phyloP scores from a whole-genome alignment of 1,140 invertebrate genomes.

The Teleogryllus occipitalis region DNA sequence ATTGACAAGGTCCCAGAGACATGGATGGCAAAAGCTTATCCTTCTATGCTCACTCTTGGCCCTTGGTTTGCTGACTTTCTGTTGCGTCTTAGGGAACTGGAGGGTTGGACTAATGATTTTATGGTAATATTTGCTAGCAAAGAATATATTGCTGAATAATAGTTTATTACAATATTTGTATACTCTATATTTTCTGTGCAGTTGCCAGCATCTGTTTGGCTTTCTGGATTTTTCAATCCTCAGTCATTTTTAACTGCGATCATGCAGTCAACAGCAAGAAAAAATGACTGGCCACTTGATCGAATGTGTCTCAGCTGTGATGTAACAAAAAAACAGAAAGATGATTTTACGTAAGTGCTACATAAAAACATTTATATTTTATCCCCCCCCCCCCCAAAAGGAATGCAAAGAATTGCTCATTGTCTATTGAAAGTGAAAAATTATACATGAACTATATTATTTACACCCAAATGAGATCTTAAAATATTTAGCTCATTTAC shows the following conservation, averaged over 20 bases:
- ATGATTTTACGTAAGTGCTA: slow-evolving; percentile 63
- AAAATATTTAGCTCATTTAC: too few relatives aligned
- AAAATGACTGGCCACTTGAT: slow-evolving; percentile 91
- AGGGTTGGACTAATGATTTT: slow-evolving; percentile 72
- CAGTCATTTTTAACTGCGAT: slow-evolving; percentile 94
- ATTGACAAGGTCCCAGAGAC: slow-evolving; percentile 76
- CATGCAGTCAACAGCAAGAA: slow-evolving; percentile 91
- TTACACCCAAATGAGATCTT: too few relatives aligned
- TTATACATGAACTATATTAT: too few relatives aligned
- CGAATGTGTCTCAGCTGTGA: slow-evolving; percentile 93
- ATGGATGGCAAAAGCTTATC: slow-evolving; percentile 82
- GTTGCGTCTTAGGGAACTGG: slow-evolving; percentile 64
- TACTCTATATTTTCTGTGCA: slow-evolving; percentile 28
- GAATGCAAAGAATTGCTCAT: background rate
- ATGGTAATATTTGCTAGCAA: slow-evolving; percentile 35
- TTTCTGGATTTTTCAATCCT: slow-evolving; percentile 92
- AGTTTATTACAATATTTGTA: background rate
- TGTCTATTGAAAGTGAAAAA: background rate
- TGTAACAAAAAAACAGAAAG: slow-evolving; percentile 81
- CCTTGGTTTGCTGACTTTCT: slow-evolving; percentile 84
- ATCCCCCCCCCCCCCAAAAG: background rate
- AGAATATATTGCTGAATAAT: background rate
- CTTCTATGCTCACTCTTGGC: slow-evolving; percentile 73
- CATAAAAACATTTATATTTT: background rate
- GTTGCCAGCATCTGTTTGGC: slow-evolving; percentile 80